A percentile compares a stretch with the other conserved stretches of the same genome.
These are phyloP conservation scores for Conistra vaccinii DNA, from an alignment of 2,888 invertebrate species.

Conservation along the genomic window DNA sequence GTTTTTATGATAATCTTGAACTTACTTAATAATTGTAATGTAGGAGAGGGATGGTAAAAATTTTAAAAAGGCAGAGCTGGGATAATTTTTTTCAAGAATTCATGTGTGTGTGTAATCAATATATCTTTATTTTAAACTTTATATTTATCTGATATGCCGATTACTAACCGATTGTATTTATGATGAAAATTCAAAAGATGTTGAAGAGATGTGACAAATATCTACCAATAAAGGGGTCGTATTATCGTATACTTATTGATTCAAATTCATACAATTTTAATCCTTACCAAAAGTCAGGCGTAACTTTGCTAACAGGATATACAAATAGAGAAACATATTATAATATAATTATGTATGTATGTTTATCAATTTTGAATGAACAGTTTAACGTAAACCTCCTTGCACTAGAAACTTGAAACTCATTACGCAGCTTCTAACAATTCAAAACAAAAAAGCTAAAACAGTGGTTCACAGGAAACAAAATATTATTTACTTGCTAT, in stretches of 20 bases:
- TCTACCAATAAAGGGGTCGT: background rate
- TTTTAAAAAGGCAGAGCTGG: background rate
- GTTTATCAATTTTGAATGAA: background rate
- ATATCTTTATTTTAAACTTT: too few relatives aligned
- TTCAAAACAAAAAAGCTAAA: conserved; percentile 30
- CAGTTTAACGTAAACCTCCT: background rate
- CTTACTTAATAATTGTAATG: background rate
- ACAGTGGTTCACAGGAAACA: conserved; percentile 17
- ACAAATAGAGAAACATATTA: background rate
- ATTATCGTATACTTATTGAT: too few relatives aligned
- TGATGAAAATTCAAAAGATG: too few relatives aligned
- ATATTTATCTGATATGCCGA: background rate
- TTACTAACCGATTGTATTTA: background rate
- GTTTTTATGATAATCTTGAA: background rate
- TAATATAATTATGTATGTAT: too few relatives aligned
- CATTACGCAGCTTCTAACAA: background rate
- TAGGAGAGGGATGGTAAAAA: background rate
- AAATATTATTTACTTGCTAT: conserved; percentile 6
- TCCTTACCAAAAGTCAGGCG: too few relatives aligned
- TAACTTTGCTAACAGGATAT: background rate
- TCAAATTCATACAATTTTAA: too few relatives aligned
- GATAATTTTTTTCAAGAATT: too few relatives aligned
- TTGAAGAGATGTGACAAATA: background rate
- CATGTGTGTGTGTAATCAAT: too few relatives aligned
- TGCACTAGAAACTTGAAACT: background rate